Percentiles rank a stretch among this genome's conserved stretches.
These are phyloP conservation scores for Papilio polytes DNA, from an alignment of 1,140 invertebrate species.

Conservation along the genomic window DNA sequence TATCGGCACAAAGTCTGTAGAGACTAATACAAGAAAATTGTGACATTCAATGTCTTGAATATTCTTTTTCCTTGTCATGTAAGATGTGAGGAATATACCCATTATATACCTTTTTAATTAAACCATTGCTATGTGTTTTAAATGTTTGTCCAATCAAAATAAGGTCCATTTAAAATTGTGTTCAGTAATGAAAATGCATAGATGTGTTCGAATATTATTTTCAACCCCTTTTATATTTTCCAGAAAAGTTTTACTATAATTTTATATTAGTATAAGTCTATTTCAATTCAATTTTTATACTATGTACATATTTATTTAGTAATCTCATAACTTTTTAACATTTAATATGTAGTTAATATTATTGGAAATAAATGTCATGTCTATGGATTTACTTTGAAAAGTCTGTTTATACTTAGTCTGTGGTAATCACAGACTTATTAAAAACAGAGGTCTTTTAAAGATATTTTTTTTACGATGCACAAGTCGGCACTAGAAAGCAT, in stretches of 20 bases:
- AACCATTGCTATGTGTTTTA: background rate
- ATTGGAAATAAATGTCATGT: background rate
- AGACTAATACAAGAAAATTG: too few species aligned
- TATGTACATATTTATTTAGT: background rate
- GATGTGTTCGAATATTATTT: background rate
- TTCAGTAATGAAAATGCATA: background rate
- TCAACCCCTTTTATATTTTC: background rate
- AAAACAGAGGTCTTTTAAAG: too few species aligned
- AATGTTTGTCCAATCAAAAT: background rate
- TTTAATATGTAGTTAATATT: background rate
- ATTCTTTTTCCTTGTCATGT: too few species aligned
- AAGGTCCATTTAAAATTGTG: constrained; percentile 8
- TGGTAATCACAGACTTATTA: too few species aligned
- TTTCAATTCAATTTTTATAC: background rate
- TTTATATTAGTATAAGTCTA: background rate
- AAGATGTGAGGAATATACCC: background rate
- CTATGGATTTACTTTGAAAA: too few species aligned
- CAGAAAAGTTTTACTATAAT: background rate
- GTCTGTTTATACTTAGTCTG: too few species aligned
- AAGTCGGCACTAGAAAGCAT: too few species aligned
- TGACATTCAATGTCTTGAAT: too few species aligned
- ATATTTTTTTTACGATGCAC: too few species aligned
- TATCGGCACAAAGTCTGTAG: too few species aligned
- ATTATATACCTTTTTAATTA: background rate
- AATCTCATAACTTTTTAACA: background rate